Percentiles rank a stretch among this genome's conserved stretches.
phyloP scores from a whole-genome alignment of 2,797 vertebrate genomes.

The Crocidura indochinensis region DNA sequence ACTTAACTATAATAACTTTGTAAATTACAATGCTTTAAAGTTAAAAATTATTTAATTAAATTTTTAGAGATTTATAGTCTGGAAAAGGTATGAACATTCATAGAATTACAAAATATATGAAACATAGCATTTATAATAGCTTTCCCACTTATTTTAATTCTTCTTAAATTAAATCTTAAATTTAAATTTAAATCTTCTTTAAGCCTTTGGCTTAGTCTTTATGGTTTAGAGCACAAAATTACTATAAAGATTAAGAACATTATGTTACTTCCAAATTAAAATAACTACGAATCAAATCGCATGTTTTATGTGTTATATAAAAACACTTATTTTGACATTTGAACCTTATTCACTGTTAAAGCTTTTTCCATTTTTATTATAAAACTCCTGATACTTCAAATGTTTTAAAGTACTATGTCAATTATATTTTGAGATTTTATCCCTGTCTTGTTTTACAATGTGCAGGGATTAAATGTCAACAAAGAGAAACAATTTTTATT shows the following conservation, averaged over 20 bases:
- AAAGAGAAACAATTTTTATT: background rate
- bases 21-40: no score
- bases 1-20: no score
- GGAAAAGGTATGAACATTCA: background rate
- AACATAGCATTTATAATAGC: background rate
- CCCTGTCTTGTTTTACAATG: background rate
- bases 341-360: background rate
- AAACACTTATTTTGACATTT: background rate
- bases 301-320: background rate
- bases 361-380: background rate
- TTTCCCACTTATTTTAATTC: background rate
- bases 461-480: background rate
- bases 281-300: background rate
- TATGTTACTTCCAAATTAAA: slow-evolving; percentile 10
- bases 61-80: no score
- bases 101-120: background rate
- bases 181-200: background rate
- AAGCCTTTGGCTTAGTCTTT: background rate
- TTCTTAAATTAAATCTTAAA: no score
- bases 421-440: background rate
- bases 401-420: background rate
- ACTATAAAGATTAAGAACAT: background rate
- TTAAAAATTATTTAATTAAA: no score
- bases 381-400: background rate
- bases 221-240: background rate